Conservation (phyloP, 2,797 vertebrate genomes). For the Streptopelia turtur region DNA sequence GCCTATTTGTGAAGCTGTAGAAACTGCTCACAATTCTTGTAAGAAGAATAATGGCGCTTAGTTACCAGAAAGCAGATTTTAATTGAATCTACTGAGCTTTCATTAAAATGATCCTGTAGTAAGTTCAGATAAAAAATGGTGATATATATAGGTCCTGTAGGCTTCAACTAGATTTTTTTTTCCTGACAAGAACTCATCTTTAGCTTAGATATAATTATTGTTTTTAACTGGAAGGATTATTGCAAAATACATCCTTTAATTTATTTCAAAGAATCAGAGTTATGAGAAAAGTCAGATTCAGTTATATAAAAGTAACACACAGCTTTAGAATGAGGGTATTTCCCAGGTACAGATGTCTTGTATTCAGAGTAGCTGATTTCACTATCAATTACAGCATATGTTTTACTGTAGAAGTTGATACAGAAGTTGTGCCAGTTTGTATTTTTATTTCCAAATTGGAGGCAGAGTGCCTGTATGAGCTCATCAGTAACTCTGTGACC, state of each 20-base stretch:
- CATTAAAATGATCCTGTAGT: not conserved
- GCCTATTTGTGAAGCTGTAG: not conserved
- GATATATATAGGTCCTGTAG: not conserved
- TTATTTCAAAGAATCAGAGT: not conserved
- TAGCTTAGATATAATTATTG: not conserved
- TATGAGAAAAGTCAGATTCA: not conserved
- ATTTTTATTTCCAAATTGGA: not conserved
- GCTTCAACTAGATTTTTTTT: not conserved
- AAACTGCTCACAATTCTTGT: not conserved
- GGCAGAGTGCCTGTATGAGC: not conserved
- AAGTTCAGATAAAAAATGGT: not conserved
- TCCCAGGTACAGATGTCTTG: not conserved
- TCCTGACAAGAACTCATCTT: not conserved
- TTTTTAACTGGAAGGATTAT: not conserved
- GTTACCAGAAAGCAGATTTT: not conserved
- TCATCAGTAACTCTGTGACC: not conserved
- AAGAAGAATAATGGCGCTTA: not conserved
- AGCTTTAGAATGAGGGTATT: not conserved
- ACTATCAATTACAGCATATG: not conserved
- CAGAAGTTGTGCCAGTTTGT: not conserved
- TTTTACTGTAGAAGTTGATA: not conserved
- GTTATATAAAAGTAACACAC: not conserved
- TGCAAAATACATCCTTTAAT: not conserved
- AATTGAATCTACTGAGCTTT: slow-evolving; percentile 2
- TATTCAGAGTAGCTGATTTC: not conserved